Evolutionary conservation across 1,140 invertebrate genomes (phyloP), one percentile per base, ranked within the genome.

Genomic region (Gonioctena quinquepunctata): DNA sequence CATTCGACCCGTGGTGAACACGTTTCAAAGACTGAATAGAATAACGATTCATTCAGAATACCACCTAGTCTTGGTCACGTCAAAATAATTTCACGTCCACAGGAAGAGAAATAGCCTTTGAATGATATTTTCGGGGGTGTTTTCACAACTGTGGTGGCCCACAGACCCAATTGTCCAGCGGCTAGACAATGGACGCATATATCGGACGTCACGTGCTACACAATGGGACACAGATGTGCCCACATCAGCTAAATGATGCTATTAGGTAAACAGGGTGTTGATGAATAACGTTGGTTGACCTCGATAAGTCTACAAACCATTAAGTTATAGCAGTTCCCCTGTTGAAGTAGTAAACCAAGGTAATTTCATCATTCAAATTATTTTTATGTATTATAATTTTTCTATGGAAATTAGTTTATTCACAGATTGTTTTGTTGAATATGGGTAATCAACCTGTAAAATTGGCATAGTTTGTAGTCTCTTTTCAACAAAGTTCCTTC

Each of bases 81-180:
- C 22, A 21, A 62, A 62, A 62, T 28, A n/a, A 62, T 62, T 62
- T 48, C 33, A 62, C 42, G 60, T 4, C 27, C 18, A 27, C 26
- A 13, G 33, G 28, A 61, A 71, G 63, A 71, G 59, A 65, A 71
- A 71, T 71, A 57, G 64, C 48, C 61, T 66, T 71, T 66, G 61
- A 71, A 71, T 67, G 64, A 28, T 63, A 71, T 62, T 66, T 71
- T 71, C 60, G 64, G 49, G 57, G 69, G 21, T 61, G 64, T 71
- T 71, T 66, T 71, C 62, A 65, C 69, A 63, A 71, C 69, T 71
- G 69, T 27, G 69, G 69, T 71, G 69, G 69, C 69, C 69, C 69
- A 71, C 69, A 71, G 59, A 71, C 69, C 63, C 69, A 71, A 61
- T 71, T 62, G 60, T 33, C 60, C 60, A 19, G 18, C 21, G 23